phyloP scores from a whole-genome alignment of 1,140 invertebrate genomes.

The Cylas formicarius region DNA sequence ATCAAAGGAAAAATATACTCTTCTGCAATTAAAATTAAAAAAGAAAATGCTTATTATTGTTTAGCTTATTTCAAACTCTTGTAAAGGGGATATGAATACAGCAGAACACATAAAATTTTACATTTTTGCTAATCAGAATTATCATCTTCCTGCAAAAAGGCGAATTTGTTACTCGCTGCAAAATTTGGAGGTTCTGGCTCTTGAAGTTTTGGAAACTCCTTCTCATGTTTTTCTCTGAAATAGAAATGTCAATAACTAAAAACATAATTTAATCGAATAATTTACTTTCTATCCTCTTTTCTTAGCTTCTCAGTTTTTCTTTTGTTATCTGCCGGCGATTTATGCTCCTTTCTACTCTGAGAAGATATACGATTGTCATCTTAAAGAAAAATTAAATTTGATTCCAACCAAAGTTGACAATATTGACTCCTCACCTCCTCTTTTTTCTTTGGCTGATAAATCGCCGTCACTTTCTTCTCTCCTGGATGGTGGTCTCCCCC shows the following conservation, averaged over 20 bases:
- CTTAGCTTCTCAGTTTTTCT: conserved; percentile 20
- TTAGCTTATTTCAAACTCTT: conserved; percentile 13
- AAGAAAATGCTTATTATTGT: conserved; percentile 21
- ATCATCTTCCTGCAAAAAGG: conserved; percentile 39
- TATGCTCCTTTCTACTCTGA: conserved; percentile 11
- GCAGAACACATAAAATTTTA: conserved; percentile 11
- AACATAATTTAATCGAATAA: neutral
- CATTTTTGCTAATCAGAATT: conserved; percentile 13
- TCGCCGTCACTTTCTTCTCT: conserved; percentile 7
- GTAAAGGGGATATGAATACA: neutral
- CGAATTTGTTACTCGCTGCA: conserved; percentile 35
- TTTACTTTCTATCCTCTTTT: conserved; percentile 28
- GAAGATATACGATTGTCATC: conserved; percentile 15
- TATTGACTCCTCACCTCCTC: neutral
- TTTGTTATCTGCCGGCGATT: conserved; percentile 20
- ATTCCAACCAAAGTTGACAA: neutral
- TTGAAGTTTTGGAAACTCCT: conserved; percentile 39
- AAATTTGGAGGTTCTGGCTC: conserved; percentile 37
- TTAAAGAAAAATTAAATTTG: neutral
- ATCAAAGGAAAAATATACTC: conserved; percentile 26
- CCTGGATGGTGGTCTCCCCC: conserved; percentile 3
- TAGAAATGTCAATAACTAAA: conserved; percentile 12
- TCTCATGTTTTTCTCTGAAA: conserved; percentile 32
- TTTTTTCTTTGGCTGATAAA: neutral
- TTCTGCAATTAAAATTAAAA: conserved; percentile 29